Evolutionary conservation across 2,113 vertebrate species (phyloP).

Genomic region (Maccullochella peelii): DNA sequence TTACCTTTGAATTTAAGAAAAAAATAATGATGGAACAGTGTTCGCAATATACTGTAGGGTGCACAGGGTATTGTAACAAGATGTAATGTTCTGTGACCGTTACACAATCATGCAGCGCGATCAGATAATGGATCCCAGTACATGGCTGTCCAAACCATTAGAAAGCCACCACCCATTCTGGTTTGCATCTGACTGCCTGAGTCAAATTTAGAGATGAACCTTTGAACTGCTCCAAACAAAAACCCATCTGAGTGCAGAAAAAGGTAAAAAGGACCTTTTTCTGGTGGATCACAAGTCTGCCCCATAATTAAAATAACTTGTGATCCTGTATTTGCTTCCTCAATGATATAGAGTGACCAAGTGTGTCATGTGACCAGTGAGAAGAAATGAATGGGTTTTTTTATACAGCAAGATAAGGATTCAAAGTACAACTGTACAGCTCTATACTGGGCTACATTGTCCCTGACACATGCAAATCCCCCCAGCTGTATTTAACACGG

Average conservation of each 20-base stretch:
- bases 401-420: constrained; percentile 65
- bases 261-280: background rate
- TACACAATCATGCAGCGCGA: background rate
- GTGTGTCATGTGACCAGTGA: constrained; percentile 11
- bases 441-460: constrained; percentile 38
- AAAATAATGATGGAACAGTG: background rate
- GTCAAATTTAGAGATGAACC: background rate
- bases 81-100: background rate
- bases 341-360: background rate
- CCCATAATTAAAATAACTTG: background rate
- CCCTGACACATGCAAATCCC: constrained; percentile 71
- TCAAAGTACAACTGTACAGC: constrained; percentile 61
- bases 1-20: background rate
- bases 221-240: background rate
- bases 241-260: background rate
- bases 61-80: background rate
- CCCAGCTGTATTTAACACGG: constrained; percentile 63
- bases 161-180: background rate
- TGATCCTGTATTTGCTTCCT: background rate
- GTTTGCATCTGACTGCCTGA: background rate
- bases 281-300: background rate
- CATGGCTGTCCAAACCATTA: background rate
- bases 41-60: background rate
- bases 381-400: constrained; percentile 30
- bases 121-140: background rate